These are phyloP conservation scores for Pangasius sanitwongsei DNA, from an alignment of 2,797 vertebrate species.

Conservation along the genomic window DNA sequence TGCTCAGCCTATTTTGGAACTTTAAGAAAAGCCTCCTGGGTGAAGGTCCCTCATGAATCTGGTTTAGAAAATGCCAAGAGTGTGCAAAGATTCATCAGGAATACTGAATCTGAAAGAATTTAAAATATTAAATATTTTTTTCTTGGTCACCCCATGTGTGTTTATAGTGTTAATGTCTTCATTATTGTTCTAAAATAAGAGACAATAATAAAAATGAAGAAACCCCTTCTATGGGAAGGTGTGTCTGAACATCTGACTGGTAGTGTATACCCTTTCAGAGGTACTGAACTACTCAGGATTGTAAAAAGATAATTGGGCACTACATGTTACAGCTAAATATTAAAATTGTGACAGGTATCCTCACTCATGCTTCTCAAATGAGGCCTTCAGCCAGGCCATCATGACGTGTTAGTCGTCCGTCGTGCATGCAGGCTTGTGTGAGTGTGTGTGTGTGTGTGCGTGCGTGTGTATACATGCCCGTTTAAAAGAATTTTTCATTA, in stretches of 20 bases:
- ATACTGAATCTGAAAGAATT: background rate
- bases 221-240: background rate
- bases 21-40: background rate
- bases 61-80: background rate
- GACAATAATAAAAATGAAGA: background rate
- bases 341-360: background rate
- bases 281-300: background rate
- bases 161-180: background rate
- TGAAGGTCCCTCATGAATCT: background rate
- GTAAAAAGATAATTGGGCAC: background rate
- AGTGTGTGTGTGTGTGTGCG: background rate
- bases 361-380: background rate
- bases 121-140: background rate
- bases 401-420: background rate
- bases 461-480: background rate
- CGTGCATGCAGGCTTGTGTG: background rate
- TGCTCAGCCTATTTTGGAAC: background rate
- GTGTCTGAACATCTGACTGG: background rate
- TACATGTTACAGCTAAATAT: background rate
- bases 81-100: background rate
- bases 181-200: background rate
- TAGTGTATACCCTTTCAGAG: background rate
- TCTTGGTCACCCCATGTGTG: background rate
- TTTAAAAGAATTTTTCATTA: background rate
- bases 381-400: background rate